Percentiles rank a stretch among this genome's conserved stretches.
Conservation (phyloP, 2,113 vertebrate genomes). For the Nematolebias whitei region DNA sequence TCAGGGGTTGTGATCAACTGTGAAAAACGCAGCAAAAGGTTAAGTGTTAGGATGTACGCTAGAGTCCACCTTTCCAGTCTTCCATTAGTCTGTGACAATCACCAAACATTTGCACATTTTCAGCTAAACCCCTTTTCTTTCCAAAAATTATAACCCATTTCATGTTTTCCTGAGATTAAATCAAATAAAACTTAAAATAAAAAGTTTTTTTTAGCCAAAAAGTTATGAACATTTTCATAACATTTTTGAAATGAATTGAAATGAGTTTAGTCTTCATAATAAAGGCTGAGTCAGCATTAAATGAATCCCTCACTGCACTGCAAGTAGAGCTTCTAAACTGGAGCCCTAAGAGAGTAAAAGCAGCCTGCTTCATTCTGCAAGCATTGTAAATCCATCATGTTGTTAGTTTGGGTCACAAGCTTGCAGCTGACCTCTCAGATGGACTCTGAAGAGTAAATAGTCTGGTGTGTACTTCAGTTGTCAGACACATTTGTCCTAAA, state of each 20-base stretch:
- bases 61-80: background rate
- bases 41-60: background rate
- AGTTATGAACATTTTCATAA: too few relatives aligned
- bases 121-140: background rate
- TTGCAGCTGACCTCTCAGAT: slow-evolving; percentile 14
- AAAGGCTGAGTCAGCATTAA: slow-evolving; percentile 27
- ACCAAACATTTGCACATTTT: background rate
- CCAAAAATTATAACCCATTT: background rate
- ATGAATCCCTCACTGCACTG: slow-evolving; percentile 43
- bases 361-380: slow-evolving; percentile 28
- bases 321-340: slow-evolving; percentile 57
- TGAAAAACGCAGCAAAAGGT: slow-evolving; percentile 20
- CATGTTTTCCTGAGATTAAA: too few relatives aligned
- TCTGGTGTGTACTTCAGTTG: background rate
- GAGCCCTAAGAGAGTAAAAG: slow-evolving; percentile 56
- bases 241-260: background rate
- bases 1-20: slow-evolving; percentile 23
- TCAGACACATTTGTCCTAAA: background rate
- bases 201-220: too few relatives aligned
- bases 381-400: slow-evolving; percentile 49
- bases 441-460: slow-evolving; percentile 1
- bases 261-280: slow-evolving; percentile 36
- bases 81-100: background rate
- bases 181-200: background rate
- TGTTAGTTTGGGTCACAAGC: slow-evolving; percentile 52